Base-by-base conservation (phyloP, 1,140 invertebrate species). In the Adoxophyes honmai region DNA sequence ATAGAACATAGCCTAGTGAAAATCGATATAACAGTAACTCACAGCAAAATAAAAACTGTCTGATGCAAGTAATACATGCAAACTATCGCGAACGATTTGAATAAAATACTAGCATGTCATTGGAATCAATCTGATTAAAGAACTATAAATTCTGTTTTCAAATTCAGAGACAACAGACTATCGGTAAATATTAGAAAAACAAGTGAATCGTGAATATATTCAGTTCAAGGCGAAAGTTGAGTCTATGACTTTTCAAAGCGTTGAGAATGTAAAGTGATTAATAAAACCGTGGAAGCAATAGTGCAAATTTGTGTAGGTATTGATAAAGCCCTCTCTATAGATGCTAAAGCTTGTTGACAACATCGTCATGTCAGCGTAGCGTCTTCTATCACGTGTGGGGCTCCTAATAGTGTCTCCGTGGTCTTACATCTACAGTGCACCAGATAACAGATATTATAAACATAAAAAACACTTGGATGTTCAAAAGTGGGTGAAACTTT, bases 241-340 rank as follows among this genome's bases (percentile, higher is more conserved):
- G 2, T 28, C 21, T 28, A 28, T 3, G 21, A 28, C 2, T 28
- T 28, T n/a, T 28, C 2, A 6, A 28, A 28, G 21, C 21, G 21
- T 28, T 28, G 21, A 3, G 6, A 8, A 16, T 51, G 28, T 35
- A 48, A 60, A 35, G 10, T 33, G 16, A 57, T 39, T 51, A 7
- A 35, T 34, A 36, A 48, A 52, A 58, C 16, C 5, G 9, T 44
- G 34, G 15, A 53, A 33, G 53, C 44, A 62, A 62, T 65, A 68
- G 73, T 80, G 81, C 78, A 81, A 88, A 88, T 88, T 86, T 88
- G 85, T 88, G 85, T 88, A 83, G 82, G 85, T 88, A 84, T 78
- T 78, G 80, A 83, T 83, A 86, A 85, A 88, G 81, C 81, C 69
- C 64, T 75, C 62, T 58, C 59, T 57, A 64, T 67, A 70, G n/a